These are phyloP conservation scores for Mesochorus sp. DNA, from an alignment of 2,888 invertebrate genomes.

Conservation along the genomic window DNA sequence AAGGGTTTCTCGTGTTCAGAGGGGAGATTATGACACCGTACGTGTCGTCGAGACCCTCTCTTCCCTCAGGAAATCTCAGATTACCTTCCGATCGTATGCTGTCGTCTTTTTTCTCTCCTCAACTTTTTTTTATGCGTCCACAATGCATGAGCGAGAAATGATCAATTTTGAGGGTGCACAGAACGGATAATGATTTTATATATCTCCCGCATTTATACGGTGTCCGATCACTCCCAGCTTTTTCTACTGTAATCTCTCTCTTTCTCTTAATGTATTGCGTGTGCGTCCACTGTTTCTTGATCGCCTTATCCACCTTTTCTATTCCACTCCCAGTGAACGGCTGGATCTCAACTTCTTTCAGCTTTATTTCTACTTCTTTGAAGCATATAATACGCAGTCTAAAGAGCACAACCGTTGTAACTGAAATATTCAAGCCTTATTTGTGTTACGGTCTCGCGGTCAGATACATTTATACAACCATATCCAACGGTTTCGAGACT, in stretches of 20 bases:
- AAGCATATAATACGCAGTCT: neutral
- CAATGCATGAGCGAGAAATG: conserved; percentile 33
- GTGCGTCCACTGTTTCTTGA: neutral
- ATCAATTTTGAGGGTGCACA: conserved; percentile 38
- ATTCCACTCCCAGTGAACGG: conserved; percentile 18
- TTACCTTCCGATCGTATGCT: conserved; percentile 47
- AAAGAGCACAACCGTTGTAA: conserved; percentile 3
- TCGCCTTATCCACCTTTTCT: conserved; percentile 10
- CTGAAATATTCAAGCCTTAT: conserved; percentile 56
- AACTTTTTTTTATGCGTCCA: neutral
- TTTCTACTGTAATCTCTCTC: conserved; percentile 28
- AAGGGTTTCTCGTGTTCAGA: conserved; percentile 48
- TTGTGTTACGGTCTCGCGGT: conserved; percentile 39
- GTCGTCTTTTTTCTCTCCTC: neutral
- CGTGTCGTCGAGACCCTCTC: conserved; percentile 45
- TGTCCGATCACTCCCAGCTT: conserved; percentile 27
- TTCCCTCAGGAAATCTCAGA: conserved; percentile 55
- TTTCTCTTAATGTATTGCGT: neutral
- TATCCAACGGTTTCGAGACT: conserved; percentile 54
- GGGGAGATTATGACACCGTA: conserved; percentile 55
- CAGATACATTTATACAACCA: conserved; percentile 37
- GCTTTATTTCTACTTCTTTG: neutral
- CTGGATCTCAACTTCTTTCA: neutral
- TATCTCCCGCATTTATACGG: conserved; percentile 20
- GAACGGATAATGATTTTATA: conserved; percentile 8